Conservation (phyloP, 92 coral and sea anemone genomes). For the Zoanthus gigantus region DNA sequence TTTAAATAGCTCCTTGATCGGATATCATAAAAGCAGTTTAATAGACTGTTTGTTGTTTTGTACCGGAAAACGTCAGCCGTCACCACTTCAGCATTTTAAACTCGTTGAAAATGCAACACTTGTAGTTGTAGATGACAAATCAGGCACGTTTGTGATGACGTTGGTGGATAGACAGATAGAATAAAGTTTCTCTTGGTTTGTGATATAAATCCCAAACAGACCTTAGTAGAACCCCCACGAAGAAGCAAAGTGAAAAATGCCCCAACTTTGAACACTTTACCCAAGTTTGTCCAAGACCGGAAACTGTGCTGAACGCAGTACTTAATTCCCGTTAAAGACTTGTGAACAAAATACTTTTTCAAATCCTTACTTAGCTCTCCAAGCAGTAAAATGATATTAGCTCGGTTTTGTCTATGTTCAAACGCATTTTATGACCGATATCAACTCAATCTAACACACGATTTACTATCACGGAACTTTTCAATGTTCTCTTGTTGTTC, state of each 20-base stretch:
- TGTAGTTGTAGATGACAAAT: not conserved
- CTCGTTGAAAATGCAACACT: slow-evolving; percentile 33
- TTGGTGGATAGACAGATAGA: not conserved
- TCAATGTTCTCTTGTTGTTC: slow-evolving; percentile 65
- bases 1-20: not conserved
- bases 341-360: slow-evolving; percentile 3
- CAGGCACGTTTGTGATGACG: not conserved
- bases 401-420: not conserved
- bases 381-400: not conserved
- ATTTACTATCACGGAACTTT: slow-evolving; percentile 40
- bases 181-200: not conserved
- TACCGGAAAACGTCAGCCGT: slow-evolving; percentile 22
- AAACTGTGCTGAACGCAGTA: slow-evolving; percentile 39
- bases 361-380: slow-evolving; percentile 14
- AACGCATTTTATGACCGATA: not conserved
- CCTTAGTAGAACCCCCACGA: slow-evolving; percentile 37
- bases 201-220: slow-evolving; percentile 1
- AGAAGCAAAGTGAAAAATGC: slow-evolving; percentile 35
- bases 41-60: not conserved
- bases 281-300: slow-evolving; percentile 33
- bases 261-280: slow-evolving; percentile 21
- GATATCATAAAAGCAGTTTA: not conserved
- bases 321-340: slow-evolving; percentile 43
- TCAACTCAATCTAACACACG: not conserved
- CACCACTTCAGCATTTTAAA: slow-evolving; percentile 47